Percentiles rank a stretch among this genome's conserved stretches.
Conservation (phyloP, 1,140 invertebrate genomes). For the Euura saliciscinereae region DNA sequence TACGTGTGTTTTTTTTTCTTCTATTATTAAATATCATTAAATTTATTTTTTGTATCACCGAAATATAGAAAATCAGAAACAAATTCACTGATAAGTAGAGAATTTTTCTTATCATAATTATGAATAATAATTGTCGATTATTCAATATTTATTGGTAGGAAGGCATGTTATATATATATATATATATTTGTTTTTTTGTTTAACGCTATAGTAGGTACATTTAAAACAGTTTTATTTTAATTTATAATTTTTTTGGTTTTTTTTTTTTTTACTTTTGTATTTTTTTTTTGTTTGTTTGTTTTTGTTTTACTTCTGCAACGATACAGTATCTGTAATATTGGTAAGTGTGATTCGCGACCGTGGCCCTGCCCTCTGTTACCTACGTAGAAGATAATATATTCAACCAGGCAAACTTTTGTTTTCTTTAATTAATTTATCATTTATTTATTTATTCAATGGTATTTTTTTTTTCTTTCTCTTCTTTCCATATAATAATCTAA, state of each 20-base stretch:
- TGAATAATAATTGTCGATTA: not conserved
- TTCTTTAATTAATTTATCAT: not conserved
- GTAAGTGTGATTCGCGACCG: not conserved
- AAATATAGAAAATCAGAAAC: too few relatives aligned
- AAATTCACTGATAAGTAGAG: too few relatives aligned
- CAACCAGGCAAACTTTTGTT: not conserved
- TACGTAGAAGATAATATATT: not conserved
- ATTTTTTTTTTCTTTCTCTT: not conserved
- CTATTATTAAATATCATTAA: too few relatives aligned
- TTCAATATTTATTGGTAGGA: not conserved
- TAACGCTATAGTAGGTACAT: constrained; percentile 5
- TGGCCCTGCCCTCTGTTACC: constrained; percentile 6
- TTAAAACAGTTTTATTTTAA: not conserved
- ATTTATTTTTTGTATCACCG: too few relatives aligned
- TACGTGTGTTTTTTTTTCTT: too few relatives aligned
- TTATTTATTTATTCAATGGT: not conserved
- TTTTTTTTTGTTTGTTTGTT: not conserved
- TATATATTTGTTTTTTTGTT: not conserved
- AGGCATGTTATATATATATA: not conserved
- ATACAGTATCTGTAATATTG: not conserved
- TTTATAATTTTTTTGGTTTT: not conserved
- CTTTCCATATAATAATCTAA: too few relatives aligned
- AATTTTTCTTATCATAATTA: not conserved
- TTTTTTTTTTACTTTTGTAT: not conserved
- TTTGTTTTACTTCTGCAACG: not conserved